Percentiles rank a stretch among this genome's conserved stretches.
Evolutionary conservation across 2,113 vertebrate species (phyloP).

Genomic region (Ptyas mucosa): DNA sequence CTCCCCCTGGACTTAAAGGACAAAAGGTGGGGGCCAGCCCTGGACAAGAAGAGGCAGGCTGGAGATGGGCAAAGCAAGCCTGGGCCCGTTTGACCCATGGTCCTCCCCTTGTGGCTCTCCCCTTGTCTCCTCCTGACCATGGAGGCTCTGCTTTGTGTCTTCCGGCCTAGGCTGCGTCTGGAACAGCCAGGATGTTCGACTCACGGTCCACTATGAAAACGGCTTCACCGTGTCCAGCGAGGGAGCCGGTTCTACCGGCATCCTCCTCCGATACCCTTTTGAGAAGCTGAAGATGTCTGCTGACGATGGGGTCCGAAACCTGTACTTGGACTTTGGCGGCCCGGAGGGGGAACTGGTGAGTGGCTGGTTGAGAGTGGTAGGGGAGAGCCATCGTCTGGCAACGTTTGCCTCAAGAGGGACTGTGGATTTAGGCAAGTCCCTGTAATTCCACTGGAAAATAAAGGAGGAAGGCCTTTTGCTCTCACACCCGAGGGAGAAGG

Average conservation of each 20-base stretch:
- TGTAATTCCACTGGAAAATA: background rate
- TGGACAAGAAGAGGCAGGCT: background rate
- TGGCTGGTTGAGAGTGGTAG: background rate
- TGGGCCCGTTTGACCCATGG: background rate
- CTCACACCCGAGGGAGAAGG: background rate
- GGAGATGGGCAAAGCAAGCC: background rate
- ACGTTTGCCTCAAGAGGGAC: background rate
- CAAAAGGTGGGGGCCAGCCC: background rate
- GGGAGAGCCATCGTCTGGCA: background rate
- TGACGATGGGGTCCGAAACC: conserved; percentile 87
- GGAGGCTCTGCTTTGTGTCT: background rate
- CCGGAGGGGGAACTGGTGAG: conserved; percentile 95
- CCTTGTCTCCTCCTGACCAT: background rate
- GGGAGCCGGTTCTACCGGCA: conserved; percentile 62
- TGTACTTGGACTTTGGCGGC: conserved; percentile 94
- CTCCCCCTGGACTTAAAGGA: background rate
- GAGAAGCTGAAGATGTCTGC: conserved; percentile 92
- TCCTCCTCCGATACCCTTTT: conserved; percentile 88
- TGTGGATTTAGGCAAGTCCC: background rate
- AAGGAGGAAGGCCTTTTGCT: background rate
- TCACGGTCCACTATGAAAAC: conserved; percentile 90
- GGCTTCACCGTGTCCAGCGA: conserved; percentile 87
- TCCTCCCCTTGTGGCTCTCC: no score
- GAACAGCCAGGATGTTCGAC: conserved; percentile 83
- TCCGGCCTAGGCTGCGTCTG: conserved; percentile 79